Percentiles rank a stretch among this genome's conserved stretches.
phyloP scores from a whole-genome alignment of 2,888 invertebrate genomes.

The Eledona agricola region DNA sequence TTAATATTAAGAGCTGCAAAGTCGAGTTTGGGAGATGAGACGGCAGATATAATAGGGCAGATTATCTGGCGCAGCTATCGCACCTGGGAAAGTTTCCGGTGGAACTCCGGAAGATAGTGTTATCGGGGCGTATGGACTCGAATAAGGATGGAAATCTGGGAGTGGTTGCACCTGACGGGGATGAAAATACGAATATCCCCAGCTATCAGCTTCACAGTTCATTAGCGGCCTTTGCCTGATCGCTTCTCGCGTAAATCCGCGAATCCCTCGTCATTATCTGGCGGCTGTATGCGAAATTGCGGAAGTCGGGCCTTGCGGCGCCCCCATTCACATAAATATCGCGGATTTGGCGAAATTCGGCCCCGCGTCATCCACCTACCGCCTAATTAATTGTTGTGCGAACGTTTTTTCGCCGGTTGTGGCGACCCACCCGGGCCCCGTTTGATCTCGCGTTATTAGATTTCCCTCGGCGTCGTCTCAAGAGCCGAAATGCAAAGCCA shows the following conservation, averaged over 20 bases:
- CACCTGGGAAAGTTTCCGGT: slow-evolving; percentile 44
- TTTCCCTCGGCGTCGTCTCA: slow-evolving; percentile 11
- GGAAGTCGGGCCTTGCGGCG: slow-evolving; percentile 19
- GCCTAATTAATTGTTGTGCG: no score
- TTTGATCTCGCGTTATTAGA: slow-evolving; percentile 26
- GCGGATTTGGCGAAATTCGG: slow-evolving; percentile 20
- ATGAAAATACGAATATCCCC: slow-evolving; percentile 45
- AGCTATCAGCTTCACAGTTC: slow-evolving; percentile 60
- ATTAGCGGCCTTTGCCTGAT: slow-evolving; percentile 56
- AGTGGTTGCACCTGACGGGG: slow-evolving; percentile 40
- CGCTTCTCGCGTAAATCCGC: slow-evolving; percentile 52
- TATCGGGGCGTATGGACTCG: slow-evolving; percentile 35
- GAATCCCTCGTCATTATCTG: slow-evolving; percentile 43
- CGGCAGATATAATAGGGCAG: slow-evolving; percentile 39
- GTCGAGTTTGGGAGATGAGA: slow-evolving; percentile 36
- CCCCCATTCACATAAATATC: slow-evolving; percentile 22
- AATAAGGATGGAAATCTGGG: slow-evolving; percentile 44
- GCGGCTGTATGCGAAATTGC: slow-evolving; percentile 28
- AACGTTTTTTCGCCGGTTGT: no score
- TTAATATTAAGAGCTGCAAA: slow-evolving; percentile 26
- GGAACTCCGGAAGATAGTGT: slow-evolving; percentile 28
- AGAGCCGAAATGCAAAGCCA: slow-evolving; percentile 45
- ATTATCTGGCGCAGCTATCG: slow-evolving; percentile 40
- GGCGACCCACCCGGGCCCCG: no score
- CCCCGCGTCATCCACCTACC: no score